These are phyloP conservation scores for Jaculus jaculus DNA, from an alignment of 2,113 vertebrate genomes.

Conservation along the genomic window DNA sequence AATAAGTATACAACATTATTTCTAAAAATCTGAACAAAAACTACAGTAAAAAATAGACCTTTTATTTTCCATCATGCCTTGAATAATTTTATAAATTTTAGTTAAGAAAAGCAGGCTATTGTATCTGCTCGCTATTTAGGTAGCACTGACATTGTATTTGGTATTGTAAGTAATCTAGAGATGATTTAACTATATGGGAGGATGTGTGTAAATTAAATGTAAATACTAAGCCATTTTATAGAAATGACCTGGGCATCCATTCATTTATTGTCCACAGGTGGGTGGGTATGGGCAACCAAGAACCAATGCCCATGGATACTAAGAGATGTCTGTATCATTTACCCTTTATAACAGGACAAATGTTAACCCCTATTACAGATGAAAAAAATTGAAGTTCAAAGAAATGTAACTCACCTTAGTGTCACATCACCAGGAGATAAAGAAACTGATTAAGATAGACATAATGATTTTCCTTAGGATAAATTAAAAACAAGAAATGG, in stretches of 20 bases:
- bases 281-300: neutral
- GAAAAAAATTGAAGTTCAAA: constrained; percentile 15
- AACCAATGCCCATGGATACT: neutral
- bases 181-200: neutral
- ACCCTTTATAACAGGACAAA: constrained; percentile 1
- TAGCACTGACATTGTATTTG: neutral
- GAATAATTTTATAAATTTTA: neutral
- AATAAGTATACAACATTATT: no score
- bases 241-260: neutral
- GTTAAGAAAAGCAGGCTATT: neutral
- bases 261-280: neutral
- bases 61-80: neutral
- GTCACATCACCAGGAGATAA: neutral
- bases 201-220: neutral
- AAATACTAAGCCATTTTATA: neutral
- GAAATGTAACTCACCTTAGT: neutral
- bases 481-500: constrained; percentile 3
- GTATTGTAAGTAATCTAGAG: neutral
- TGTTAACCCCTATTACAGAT: neutral
- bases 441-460: neutral
- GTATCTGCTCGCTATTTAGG: neutral
- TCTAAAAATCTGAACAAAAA: neutral
- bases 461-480: neutral
- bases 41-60: neutral
- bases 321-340: neutral